Conservation (phyloP, 2,888 invertebrate genomes). For the Aporophyla nigra region DNA sequence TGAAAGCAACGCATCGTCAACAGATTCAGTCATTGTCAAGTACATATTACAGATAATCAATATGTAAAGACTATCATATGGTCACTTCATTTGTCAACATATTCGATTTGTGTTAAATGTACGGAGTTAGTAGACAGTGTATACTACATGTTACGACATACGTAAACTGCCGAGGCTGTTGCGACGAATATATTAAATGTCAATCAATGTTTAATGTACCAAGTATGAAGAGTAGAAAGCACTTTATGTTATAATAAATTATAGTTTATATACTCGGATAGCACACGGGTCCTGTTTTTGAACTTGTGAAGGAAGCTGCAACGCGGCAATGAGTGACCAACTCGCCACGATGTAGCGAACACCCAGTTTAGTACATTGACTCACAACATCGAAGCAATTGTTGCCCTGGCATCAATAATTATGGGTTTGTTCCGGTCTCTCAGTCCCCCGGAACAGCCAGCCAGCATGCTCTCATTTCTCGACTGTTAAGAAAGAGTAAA, state of each 20-base stretch:
- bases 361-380: slow-evolving; percentile 18
- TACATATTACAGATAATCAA: slow-evolving; percentile 38
- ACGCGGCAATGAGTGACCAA: slow-evolving; percentile 47
- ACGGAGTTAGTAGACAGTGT: slow-evolving; percentile 57
- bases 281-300: slow-evolving; percentile 79
- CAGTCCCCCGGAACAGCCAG: not conserved
- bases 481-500: slow-evolving; percentile 42
- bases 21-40: slow-evolving; percentile 35
- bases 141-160: slow-evolving; percentile 55
- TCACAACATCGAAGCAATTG: not conserved
- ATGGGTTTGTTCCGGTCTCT: not conserved
- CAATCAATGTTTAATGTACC: slow-evolving; percentile 73
- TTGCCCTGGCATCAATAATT: not conserved
- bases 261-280: slow-evolving; percentile 73
- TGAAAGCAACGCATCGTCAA: slow-evolving; percentile 41
- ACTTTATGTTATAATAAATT: slow-evolving; percentile 70
- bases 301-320: slow-evolving; percentile 66
- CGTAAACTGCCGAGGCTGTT: slow-evolving; percentile 80
- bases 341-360: slow-evolving; percentile 24
- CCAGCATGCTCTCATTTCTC: slow-evolving; percentile 31
- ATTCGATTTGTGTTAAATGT: slow-evolving; percentile 68
- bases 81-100: slow-evolving; percentile 67
- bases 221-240: slow-evolving; percentile 72
- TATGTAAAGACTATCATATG: slow-evolving; percentile 65
- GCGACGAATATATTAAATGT: slow-evolving; percentile 76